phyloP scores from a whole-genome alignment of 2,888 invertebrate species.

The Xylocampa areola region DNA sequence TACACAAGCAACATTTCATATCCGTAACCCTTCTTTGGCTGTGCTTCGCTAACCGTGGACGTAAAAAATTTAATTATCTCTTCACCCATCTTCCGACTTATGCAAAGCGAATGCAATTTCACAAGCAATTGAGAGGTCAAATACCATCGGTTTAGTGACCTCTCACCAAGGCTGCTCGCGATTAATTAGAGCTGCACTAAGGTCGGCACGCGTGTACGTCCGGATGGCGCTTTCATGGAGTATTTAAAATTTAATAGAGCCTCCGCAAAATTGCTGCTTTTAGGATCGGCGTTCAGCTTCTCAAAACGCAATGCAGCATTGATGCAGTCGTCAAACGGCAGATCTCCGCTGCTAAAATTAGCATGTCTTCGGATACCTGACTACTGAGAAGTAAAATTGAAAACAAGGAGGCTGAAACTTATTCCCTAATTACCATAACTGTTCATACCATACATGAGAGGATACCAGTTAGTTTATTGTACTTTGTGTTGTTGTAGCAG shows the following conservation, averaged over 20 bases:
- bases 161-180: constrained; percentile 59
- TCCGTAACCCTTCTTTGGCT: constrained; percentile 10
- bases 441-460: too few relatives aligned
- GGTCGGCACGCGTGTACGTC: constrained; percentile 17
- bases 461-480: too few relatives aligned
- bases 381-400: too few relatives aligned
- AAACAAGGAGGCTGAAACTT: too few relatives aligned
- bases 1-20: constrained; percentile 4
- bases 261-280: too few relatives aligned
- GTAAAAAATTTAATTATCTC: constrained; percentile 36
- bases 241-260: constrained; percentile 8
- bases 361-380: too few relatives aligned
- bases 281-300: too few relatives aligned
- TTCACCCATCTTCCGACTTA: constrained; percentile 33
- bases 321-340: too few relatives aligned
- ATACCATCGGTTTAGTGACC: constrained; percentile 65
- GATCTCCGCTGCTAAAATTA: too few relatives aligned
- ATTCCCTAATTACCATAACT: too few relatives aligned
- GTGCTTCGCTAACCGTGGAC: constrained; percentile 23
- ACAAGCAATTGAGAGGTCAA: constrained; percentile 61
- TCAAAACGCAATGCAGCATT: too few relatives aligned
- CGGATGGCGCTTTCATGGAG: background rate
- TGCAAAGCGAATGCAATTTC: constrained; percentile 51
- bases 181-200: constrained; percentile 55
- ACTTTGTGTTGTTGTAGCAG: too few relatives aligned